Percentiles rank a stretch among this genome's conserved stretches.
These are phyloP conservation scores for Leucoraja erinaceus DNA, from an alignment of 2,113 vertebrate genomes.

Conservation along the genomic window DNA sequence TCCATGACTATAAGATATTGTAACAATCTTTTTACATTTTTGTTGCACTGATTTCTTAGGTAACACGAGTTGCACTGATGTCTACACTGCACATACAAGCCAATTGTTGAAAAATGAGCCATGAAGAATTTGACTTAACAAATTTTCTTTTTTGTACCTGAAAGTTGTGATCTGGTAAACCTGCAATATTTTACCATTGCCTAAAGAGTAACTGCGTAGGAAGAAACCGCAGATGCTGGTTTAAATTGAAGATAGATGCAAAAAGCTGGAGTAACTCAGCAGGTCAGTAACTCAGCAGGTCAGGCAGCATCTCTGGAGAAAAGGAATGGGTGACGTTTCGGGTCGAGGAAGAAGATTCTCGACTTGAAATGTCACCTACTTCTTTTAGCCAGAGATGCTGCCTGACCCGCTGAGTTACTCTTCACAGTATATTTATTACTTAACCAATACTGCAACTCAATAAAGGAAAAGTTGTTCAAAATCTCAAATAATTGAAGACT, in stretches of 20 bases:
- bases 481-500: not conserved
- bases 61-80: not conserved
- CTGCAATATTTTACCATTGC: not conserved
- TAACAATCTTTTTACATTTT: not conserved
- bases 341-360: too few relatives aligned
- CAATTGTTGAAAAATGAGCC: not conserved
- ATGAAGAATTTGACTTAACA: not conserved
- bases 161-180: too few relatives aligned
- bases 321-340: too few relatives aligned
- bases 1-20: not conserved
- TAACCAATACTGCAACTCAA: not conserved
- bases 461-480: not conserved
- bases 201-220: not conserved
- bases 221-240: too few relatives aligned
- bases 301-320: too few relatives aligned
- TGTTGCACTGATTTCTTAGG: not conserved
- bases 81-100: not conserved
- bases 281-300: too few relatives aligned
- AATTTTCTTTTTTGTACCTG: not conserved
- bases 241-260: too few relatives aligned
- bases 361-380: too few relatives aligned
- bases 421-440: constrained; percentile 1
- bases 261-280: too few relatives aligned
- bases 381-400: too few relatives aligned
- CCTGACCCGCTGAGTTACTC: too few relatives aligned